A percentile compares a stretch with the other conserved stretches of the same genome.
phyloP scores from a whole-genome alignment of 2,888 invertebrate genomes.

The Brachypterus glaber region DNA sequence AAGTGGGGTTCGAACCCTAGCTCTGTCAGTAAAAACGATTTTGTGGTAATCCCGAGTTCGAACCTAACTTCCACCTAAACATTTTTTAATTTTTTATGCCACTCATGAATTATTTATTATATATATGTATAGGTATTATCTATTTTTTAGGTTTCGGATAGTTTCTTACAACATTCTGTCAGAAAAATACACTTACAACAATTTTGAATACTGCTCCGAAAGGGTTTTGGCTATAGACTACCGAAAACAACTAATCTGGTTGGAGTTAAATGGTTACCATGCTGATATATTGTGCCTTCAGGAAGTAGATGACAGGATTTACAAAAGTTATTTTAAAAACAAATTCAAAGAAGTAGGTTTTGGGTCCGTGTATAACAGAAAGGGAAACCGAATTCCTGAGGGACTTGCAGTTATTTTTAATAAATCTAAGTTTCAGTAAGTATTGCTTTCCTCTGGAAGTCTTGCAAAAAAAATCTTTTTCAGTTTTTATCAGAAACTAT shows the following conservation, averaged over 20 bases:
- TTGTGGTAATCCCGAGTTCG: too few species aligned
- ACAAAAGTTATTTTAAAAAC: constrained; percentile 54
- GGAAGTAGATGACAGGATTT: constrained; percentile 81
- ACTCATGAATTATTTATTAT: too few species aligned
- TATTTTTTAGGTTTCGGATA: constrained; percentile 59
- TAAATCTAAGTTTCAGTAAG: constrained; percentile 55
- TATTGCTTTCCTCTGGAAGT: too few species aligned
- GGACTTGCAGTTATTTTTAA: constrained; percentile 75
- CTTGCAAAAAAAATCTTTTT: too few species aligned
- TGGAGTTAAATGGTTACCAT: constrained; percentile 82
- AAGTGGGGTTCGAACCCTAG: too few species aligned
- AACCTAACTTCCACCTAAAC: too few species aligned
- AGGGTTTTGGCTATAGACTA: constrained; percentile 77
- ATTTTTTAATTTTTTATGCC: too few species aligned
- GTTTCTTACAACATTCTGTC: constrained; percentile 86
- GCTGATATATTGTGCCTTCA: constrained; percentile 85
- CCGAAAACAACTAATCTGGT: constrained; percentile 72
- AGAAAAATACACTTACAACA: constrained; percentile 80
- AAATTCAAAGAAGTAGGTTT: constrained; percentile 49
- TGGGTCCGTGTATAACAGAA: constrained; percentile 55
- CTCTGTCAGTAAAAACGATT: too few species aligned
- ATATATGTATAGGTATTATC: too few species aligned
- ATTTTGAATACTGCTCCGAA: constrained; percentile 76
- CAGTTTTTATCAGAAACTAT: too few species aligned
- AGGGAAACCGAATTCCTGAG: constrained; percentile 66